Conservation (phyloP, 1,140 invertebrate species). For the Panonychus citri region DNA sequence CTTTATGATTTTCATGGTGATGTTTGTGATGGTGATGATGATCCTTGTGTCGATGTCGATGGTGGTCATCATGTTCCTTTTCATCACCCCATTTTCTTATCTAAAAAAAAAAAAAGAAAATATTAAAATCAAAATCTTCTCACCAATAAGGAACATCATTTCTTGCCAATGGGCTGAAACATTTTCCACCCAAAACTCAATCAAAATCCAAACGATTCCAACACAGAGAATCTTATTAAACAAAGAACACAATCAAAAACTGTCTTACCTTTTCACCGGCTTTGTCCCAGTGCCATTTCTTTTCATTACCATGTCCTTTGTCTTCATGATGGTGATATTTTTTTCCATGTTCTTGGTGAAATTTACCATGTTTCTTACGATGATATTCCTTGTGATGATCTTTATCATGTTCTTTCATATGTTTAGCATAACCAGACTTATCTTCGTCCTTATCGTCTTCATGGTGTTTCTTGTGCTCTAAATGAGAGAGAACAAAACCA, state of each 20-base stretch:
- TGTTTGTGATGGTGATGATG: not conserved
- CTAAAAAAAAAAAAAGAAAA: not conserved
- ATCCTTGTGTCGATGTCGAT: not conserved
- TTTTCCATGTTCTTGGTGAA: not conserved
- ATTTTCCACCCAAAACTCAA: no score
- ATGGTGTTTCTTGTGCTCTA: not conserved
- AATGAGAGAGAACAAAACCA: not conserved
- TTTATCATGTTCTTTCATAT: not conserved
- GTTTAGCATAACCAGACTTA: not conserved
- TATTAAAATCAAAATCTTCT: not conserved
- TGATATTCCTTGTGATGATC: not conserved
- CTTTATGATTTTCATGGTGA: not conserved
- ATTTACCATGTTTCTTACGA: not conserved
- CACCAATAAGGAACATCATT: no score
- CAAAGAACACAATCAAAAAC: no score
- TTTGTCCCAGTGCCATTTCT: not conserved
- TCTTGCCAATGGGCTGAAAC: no score
- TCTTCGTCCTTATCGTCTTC: not conserved
- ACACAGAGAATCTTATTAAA: no score
- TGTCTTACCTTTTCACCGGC: not conserved
- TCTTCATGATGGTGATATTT: not conserved
- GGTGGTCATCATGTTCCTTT: not conserved
- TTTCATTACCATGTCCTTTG: not conserved
- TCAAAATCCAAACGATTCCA: no score
- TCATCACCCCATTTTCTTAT: not conserved